Base-by-base conservation (phyloP, 2,888 invertebrate species). In the Eupithecia subumbrata region DNA sequence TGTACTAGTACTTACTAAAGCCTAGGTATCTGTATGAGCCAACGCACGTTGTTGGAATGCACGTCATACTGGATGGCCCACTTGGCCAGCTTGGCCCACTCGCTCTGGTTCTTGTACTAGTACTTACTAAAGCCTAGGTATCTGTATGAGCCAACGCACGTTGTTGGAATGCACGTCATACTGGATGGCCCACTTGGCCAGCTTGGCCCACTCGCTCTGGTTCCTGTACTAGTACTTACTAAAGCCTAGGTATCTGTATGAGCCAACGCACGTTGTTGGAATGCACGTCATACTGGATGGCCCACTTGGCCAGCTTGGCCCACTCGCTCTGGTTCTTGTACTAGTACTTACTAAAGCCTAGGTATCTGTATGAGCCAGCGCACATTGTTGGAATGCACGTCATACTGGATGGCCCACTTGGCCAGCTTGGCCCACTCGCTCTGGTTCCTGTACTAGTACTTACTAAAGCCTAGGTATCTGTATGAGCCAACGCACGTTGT, bases 331-430 rank as follows among this genome's bases (percentile, higher is more conserved):
- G 95, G 76, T 96, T 97, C 90, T 99, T 98, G 71, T 22, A 25
- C 22, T 22, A 12, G 52, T 45, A 74, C 98, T 97, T 91, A 99
- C 99, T 97, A 99, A 52, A 99, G 96, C 79, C 99, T 95, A 0
- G 99, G 99, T 84, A 99, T 98, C 95, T 99, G 99, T 86, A 99
- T 98, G 77, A 99, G 96, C 99, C 99, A 99, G 86, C 98, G 96
- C 80, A 99, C 98, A 91, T 99, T 99, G 91, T 98, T 97, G 0
- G 99, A 99, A 92, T 99, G 98, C 56, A 99, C 98, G 90, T 98
- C 96, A 88, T 98, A 97, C 77, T 96, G 96, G 71, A 99, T 96
- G 30, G 99, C 99, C 99, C 99, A 99, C 87, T 97, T 97, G 73
- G 99, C 99, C 81, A 99, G 94, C 89, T 98, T 98, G 88, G 98